phyloP scores from a whole-genome alignment of 2,797 vertebrate species.

The Myoxocephalus aenaeus region DNA sequence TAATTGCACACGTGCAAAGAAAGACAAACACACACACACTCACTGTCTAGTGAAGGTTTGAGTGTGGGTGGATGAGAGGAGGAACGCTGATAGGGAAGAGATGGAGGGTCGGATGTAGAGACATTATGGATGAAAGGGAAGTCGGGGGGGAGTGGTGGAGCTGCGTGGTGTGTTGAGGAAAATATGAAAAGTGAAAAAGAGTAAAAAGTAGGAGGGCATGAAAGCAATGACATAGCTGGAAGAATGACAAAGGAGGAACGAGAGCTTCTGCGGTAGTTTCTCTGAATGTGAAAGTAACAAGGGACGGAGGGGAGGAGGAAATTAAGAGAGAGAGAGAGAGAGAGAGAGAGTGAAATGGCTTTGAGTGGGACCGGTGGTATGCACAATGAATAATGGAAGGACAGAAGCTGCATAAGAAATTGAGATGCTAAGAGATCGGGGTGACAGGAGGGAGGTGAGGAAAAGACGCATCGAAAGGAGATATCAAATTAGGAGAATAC shows the following conservation, averaged over 20 bases:
- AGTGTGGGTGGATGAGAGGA: conserved; percentile 59
- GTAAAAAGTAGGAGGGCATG: conserved; percentile 49
- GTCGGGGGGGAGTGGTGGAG: conserved; percentile 28
- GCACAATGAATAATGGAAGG: conserved; percentile 68
- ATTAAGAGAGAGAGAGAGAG: too few relatives aligned
- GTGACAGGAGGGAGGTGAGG: conserved; percentile 47
- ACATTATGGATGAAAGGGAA: conserved; percentile 49
- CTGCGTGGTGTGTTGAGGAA: conserved; percentile 18
- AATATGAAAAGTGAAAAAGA: conserved; percentile 57
- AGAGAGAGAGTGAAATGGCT: conserved; percentile 52
- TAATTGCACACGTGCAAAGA: conserved; percentile 25
- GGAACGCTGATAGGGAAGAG: conserved; percentile 35
- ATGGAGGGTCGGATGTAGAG: conserved; percentile 47
- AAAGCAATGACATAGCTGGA: conserved; percentile 12
- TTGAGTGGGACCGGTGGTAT: conserved; percentile 47
- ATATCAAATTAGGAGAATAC: conserved; percentile 37
- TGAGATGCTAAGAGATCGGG: conserved; percentile 50
- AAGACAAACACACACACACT: conserved; percentile 24
- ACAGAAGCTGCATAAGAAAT: conserved; percentile 51
- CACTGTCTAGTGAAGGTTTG: conserved; percentile 40
- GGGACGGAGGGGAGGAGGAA: conserved; percentile 41
- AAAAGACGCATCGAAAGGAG: conserved; percentile 34
- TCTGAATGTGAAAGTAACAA: conserved; percentile 56
- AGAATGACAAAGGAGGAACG: conserved; percentile 28
- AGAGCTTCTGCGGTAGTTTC: conserved; percentile 43